A percentile compares a stretch with the other conserved stretches of the same genome.
These are phyloP conservation scores for Amblyopsis rosae DNA, from an alignment of 2,113 vertebrate genomes.

Conservation along the genomic window DNA sequence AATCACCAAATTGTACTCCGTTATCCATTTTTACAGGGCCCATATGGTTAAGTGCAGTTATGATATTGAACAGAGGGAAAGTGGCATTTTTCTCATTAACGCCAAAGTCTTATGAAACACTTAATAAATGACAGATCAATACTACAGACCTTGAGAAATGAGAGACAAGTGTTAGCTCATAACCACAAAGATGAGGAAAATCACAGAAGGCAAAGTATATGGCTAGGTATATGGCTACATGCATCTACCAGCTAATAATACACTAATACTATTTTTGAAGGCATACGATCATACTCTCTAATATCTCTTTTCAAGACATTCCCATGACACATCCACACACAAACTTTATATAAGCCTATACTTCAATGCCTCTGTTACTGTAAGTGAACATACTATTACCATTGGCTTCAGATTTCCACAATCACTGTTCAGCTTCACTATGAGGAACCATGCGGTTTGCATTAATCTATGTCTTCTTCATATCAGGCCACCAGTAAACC, in stretches of 20 bases:
- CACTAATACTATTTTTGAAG: no score
- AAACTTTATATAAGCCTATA: background rate
- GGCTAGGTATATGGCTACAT: no score
- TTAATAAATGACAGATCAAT: slow-evolving; percentile 23
- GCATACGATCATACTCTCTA: no score
- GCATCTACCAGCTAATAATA: no score
- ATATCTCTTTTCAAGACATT: background rate
- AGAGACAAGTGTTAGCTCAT: background rate
- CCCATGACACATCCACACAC: background rate
- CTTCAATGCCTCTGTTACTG: background rate
- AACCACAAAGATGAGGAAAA: background rate
- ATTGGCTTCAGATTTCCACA: no score
- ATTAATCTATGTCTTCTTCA: slow-evolving; percentile 25
- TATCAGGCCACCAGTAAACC: slow-evolving; percentile 18
- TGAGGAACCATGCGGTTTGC: slow-evolving; percentile 39
- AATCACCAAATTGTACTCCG: no score
- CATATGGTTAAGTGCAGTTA: background rate
- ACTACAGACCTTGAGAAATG: slow-evolving; percentile 20
- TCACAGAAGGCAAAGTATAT: no score
- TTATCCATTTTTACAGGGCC: background rate
- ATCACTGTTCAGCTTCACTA: slow-evolving; percentile 5
- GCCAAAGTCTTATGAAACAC: slow-evolving; percentile 9
- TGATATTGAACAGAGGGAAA: slow-evolving; percentile 22
- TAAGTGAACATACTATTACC: background rate
- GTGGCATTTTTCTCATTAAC: slow-evolving; percentile 30